These are phyloP conservation scores for Rhea americana DNA, from an alignment of 2,113 vertebrate species.

Conservation along the genomic window DNA sequence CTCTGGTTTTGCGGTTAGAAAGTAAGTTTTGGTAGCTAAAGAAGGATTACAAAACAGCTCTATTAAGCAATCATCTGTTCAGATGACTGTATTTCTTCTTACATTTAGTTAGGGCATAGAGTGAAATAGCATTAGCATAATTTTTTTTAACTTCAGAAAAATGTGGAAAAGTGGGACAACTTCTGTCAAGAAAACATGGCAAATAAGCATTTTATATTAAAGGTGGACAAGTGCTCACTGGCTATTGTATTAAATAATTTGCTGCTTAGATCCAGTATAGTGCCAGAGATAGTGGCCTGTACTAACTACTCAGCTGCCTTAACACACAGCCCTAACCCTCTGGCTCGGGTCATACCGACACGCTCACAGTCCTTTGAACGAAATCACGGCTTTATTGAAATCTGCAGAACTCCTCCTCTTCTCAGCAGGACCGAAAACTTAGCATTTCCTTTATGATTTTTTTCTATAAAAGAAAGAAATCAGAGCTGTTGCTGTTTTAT, in stretches of 20 bases:
- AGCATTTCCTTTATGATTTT: background rate
- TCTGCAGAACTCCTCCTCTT: background rate
- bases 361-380: background rate
- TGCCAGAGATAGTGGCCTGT: background rate
- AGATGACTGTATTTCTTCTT: background rate
- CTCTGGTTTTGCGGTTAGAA: slow-evolving; percentile 29
- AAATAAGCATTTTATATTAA: background rate
- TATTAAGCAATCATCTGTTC: background rate
- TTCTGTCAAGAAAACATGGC: background rate
- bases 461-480: background rate
- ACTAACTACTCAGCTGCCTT: background rate
- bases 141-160: background rate
- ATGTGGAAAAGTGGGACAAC: background rate
- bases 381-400: background rate
- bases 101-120: background rate
- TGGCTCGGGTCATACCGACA: background rate
- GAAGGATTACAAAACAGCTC: background rate
- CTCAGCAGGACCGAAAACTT: background rate
- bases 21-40: background rate
- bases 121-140: background rate
- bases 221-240: background rate
- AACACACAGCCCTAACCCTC: background rate
- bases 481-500: background rate
- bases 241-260: background rate
- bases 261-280: background rate